Evolutionary conservation across 2,797 vertebrate species (phyloP).

Genomic region (Poeciliopsis presidionis): DNA sequence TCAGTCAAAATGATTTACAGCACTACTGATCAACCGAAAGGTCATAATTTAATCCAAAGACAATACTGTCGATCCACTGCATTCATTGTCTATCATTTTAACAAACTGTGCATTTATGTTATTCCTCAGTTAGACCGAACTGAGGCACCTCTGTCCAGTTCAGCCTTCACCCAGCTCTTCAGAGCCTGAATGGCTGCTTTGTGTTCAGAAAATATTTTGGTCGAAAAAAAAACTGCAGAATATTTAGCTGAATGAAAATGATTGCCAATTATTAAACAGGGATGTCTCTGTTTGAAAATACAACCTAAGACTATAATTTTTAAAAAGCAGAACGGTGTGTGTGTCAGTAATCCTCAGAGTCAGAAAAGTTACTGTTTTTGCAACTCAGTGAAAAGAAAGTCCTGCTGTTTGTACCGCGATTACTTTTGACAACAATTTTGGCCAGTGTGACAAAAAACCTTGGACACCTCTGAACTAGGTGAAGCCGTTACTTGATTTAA

Average conservation of each 20-base stretch:
- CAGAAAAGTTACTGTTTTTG: background rate
- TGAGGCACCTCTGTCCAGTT: conserved; percentile 53
- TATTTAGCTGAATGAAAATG: conserved; percentile 45
- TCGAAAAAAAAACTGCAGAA: conserved; percentile 8
- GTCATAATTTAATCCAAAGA: background rate
- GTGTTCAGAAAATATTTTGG: conserved; percentile 36
- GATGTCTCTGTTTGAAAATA: background rate
- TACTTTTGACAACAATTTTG: too few relatives aligned
- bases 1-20: background rate
- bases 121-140: conserved; percentile 15
- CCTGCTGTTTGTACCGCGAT: too few relatives aligned
- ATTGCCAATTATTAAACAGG: conserved; percentile 8
- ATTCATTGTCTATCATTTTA: background rate
- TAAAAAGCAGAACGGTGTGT: conserved; percentile 7
- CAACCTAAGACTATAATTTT: background rate
- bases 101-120: conserved; percentile 10
- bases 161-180: conserved; percentile 22
- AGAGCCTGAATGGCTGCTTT: conserved; percentile 57
- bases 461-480: too few relatives aligned
- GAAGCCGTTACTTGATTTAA: too few relatives aligned
- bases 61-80: background rate
- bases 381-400: background rate
- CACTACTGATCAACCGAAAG: background rate
- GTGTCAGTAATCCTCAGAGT: background rate
- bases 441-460: too few relatives aligned